Evolutionary conservation across 2,888 invertebrate genomes (phyloP), one percentile per base, ranked within the genome.

Genomic region (Lasioglossum calceatum): DNA sequence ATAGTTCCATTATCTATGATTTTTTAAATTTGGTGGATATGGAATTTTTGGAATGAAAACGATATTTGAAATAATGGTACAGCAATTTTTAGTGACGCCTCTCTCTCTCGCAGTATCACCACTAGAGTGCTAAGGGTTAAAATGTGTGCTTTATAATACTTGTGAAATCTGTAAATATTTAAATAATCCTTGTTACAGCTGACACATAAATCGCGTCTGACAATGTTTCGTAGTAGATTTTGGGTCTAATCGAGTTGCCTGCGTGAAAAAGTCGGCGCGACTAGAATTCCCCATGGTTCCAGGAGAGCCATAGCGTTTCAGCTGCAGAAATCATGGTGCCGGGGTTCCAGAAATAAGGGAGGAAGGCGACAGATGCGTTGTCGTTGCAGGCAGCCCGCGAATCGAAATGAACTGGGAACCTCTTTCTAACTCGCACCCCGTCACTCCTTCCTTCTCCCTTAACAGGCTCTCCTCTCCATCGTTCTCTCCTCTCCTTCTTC

Each of bases 251-350:
- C 73, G 19, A 32, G 47, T 47, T 73, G 47, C 47, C 19, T 73
- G 32, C 32, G 93, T 93, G 89, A 91, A 92, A 92, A 89, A 91
- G 91, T 93, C 93, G 90, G 92, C 93, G 93, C 92, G 93, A 93
- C 93, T 92, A 92, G 92, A 94, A 93, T 93, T 93, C 90, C 47
- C 32, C 47, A 73, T 1, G 27, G 32, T 73, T 73, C 73, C 19
- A 3, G 8, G 19, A 8, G 39, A 36, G 16, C 27, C 47, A 32
- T 27, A 47, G 10, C 54, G 77, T 54, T 91, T 61, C 39, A 2
- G 73, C 50, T 27, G 14, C 36, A 79, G 79, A 81, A 87, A 81
- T 79, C 87, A 87, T 78, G 82, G 80, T 73, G 78, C 70, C 82
- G 67, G 77, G 58, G 71, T 85, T 81, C 67, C n/a, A 36, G 67